Conservation (phyloP, 2,113 vertebrate species). For the Gallinago jamesoni region DNA sequence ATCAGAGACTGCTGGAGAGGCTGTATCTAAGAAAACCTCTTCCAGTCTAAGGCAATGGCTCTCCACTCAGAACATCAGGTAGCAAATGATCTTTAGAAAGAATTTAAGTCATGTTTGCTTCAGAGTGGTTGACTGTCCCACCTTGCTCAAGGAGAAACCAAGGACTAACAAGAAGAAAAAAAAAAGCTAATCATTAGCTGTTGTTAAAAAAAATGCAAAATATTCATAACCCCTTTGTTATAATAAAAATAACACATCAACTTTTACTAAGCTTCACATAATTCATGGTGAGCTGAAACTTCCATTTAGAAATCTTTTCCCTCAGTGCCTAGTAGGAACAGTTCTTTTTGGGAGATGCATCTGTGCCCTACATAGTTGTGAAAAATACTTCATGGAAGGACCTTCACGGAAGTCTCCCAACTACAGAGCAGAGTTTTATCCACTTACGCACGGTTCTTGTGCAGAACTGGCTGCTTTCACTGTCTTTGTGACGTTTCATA, state of each 20-base stretch:
- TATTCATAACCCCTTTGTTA: not conserved
- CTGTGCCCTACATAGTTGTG: not conserved
- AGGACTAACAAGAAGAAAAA: not conserved
- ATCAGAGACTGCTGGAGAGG: not conserved
- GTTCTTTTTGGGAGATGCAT: not conserved
- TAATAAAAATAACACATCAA: not conserved
- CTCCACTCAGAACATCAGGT: not conserved
- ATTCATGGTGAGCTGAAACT: not conserved
- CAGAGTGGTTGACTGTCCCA: not conserved
- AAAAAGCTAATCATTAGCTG: not conserved
- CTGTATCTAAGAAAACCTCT: not conserved
- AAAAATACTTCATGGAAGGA: not conserved
- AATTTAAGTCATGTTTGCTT: not conserved
- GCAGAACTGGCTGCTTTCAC: not conserved
- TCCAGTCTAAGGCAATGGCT: not conserved
- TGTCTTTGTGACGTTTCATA: not conserved
- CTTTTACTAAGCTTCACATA: not conserved
- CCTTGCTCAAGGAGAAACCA: not conserved
- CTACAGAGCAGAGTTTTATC: no score
- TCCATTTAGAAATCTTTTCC: not conserved
- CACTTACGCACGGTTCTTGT: rapidly evolving
- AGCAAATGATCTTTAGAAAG: not conserved
- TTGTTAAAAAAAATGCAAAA: not conserved
- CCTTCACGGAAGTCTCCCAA: no score
- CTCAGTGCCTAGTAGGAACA: not conserved